phyloP scores from a whole-genome alignment of 1,140 invertebrate genomes.

The Musca domestica region DNA sequence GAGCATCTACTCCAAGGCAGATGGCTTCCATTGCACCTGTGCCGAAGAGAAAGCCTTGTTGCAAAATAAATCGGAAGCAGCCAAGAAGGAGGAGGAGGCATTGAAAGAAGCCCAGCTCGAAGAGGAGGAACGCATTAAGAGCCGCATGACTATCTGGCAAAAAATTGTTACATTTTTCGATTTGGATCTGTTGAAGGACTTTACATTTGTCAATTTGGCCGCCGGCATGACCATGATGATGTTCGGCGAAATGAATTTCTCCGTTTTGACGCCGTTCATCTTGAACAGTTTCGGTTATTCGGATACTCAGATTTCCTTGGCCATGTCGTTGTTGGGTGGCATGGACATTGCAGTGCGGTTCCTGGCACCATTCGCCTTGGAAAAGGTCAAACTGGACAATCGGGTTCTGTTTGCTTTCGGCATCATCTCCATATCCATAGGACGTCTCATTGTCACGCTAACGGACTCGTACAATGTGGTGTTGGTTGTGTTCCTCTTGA shows the following conservation, averaged over 20 bases:
- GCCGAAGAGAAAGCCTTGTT: conserved; percentile 42
- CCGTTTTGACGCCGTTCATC: conserved; percentile 67
- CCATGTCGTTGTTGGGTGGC: conserved; percentile 62
- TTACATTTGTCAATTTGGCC: conserved; percentile 66
- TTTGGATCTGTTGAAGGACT: conserved; percentile 64
- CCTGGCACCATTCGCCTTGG: conserved; percentile 61
- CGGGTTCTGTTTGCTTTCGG: conserved; percentile 67
- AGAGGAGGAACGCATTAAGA: conserved; percentile 38
- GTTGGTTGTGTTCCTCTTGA: conserved; percentile 40
- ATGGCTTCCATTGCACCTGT: conserved; percentile 41
- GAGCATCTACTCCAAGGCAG: conserved; percentile 27
- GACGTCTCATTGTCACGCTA: conserved; percentile 54
- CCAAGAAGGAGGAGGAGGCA: conserved; percentile 27
- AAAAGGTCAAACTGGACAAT: conserved; percentile 63
- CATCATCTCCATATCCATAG: conserved; percentile 62
- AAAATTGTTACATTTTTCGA: conserved; percentile 64
- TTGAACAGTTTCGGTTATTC: conserved; percentile 60
- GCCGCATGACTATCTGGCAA: conserved; percentile 54
- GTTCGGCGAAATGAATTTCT: conserved; percentile 69
- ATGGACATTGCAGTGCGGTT: conserved; percentile 63
- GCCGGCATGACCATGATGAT: conserved; percentile 66
- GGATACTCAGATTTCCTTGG: conserved; percentile 59
- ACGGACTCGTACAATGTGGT: conserved; percentile 38
- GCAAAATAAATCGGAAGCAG: conserved; percentile 37
- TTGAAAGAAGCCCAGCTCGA: conserved; percentile 23